Base-by-base conservation (phyloP, 1,140 invertebrate genomes). In the Musca vetustissima region DNA sequence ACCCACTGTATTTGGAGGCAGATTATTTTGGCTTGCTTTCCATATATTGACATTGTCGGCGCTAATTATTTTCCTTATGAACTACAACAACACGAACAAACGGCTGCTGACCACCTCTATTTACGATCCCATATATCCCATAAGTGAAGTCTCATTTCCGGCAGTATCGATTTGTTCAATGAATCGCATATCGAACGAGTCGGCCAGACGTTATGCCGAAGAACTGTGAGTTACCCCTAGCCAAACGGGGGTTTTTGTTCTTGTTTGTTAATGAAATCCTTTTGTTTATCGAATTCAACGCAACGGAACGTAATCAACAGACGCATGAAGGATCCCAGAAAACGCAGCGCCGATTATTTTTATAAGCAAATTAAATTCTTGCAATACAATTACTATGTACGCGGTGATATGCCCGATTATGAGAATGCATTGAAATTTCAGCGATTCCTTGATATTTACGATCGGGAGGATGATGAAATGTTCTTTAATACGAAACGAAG, bases 101-200 rank as follows among this genome's bases (percentile, higher is more conserved):
- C 80, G 84, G 8, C 84, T 84, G 2, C 73, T 87, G 52, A 84
- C 55, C 4, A 87, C 85, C 28, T 86, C 85, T 1, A 82, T 88
- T 43, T 83, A 85, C 71, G 83, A 86, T n/a, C 85, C 85, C 25
- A 80, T 84, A 3, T 84, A 85, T 50, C 83, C 85, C 4, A 83
- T 88, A 19, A 82, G 75, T 70, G 83, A 83, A 24, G 85, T 88
- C 6, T 83, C 85, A 43, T 86, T 87, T 70, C 87, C 87, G 0
- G 86, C 86, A 2, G 77, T 89, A 2, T 86, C 86, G 0, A 83
- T 89, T 24, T 89, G 87, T 72, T 82, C 83, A 13, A 81, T 85
- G 61, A 89, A 89, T 76, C 85, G 87, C 66, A 87, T 89, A 13
- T 86, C 85, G 68, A 84, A 82, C 55, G 75, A 71, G 11, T 85